A percentile compares a stretch with the other conserved stretches of the same genome.
Evolutionary conservation across 2,888 invertebrate genomes (phyloP).

Genomic region (Mesoligia furuncula): DNA sequence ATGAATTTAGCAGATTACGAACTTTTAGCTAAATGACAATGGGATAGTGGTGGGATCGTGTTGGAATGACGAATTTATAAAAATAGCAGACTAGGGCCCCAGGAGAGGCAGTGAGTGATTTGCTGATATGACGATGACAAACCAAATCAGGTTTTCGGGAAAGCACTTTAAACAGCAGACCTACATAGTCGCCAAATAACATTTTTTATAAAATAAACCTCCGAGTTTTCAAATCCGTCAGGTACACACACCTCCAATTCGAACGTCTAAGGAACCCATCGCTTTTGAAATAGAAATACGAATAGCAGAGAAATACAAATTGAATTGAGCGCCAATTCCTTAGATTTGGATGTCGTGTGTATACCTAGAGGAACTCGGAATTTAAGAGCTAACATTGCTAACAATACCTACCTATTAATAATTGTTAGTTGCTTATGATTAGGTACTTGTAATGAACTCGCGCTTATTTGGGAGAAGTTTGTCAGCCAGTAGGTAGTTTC

Average conservation of each 20-base stretch:
- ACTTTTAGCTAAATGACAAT: too few relatives aligned
- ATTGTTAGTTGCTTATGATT: constrained; percentile 13
- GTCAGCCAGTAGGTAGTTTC: neutral
- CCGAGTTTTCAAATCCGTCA: constrained; percentile 25
- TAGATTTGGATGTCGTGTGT: constrained; percentile 11
- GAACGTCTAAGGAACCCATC: constrained; percentile 51
- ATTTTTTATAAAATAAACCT: constrained; percentile 21
- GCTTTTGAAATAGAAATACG: constrained; percentile 55
- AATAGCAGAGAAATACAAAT: constrained; percentile 56
- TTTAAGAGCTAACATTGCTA: constrained; percentile 22
- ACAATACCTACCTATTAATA: neutral
- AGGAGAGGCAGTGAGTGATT: neutral
- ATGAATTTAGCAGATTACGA: too few relatives aligned
- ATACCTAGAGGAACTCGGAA: constrained; percentile 3
- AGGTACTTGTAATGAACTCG: neutral
- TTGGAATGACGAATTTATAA: too few relatives aligned
- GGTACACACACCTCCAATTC: constrained; percentile 39
- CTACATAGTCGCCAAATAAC: neutral
- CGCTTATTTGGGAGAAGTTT: neutral
- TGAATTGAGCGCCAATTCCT: constrained; percentile 51
- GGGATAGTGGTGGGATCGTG: too few relatives aligned
- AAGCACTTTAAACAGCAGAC: neutral
- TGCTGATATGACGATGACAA: neutral
- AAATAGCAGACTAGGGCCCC: too few relatives aligned
- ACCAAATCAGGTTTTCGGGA: neutral